phyloP scores from a whole-genome alignment of 2,797 vertebrate species.

The Anabacerthia variegaticeps region DNA sequence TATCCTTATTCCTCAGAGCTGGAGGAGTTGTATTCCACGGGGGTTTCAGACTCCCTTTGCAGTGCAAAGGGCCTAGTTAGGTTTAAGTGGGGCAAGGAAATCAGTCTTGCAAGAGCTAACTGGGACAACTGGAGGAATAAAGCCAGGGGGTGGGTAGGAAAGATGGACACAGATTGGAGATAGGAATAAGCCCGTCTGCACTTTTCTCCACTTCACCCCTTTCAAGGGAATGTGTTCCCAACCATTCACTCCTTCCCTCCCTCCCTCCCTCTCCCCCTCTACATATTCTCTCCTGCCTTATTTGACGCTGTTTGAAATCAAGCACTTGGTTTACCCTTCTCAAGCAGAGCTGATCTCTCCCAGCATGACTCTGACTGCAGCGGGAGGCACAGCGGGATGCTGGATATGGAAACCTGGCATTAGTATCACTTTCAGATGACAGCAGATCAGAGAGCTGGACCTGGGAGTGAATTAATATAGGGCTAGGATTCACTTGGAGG shows the following conservation, averaged over 20 bases:
- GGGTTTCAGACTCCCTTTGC: background rate
- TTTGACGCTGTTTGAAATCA: conserved; percentile 58
- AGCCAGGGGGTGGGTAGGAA: accelerated
- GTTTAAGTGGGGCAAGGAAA: background rate
- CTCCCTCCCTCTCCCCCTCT: background rate
- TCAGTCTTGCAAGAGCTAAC: background rate
- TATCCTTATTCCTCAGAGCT: background rate
- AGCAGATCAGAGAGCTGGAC: conserved; percentile 61
- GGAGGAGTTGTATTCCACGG: accelerated
- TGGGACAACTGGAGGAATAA: background rate
- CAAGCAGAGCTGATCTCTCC: conserved; percentile 36
- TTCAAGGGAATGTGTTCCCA: background rate
- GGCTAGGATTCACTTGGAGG: conserved; percentile 49
- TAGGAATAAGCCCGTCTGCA: background rate
- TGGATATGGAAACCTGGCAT: conserved; percentile 66
- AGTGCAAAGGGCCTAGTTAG: background rate
- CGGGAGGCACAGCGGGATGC: conserved; percentile 36
- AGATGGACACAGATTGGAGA: background rate
- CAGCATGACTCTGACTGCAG: conserved; percentile 47
- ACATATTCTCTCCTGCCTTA: background rate
- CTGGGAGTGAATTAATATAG: conserved; percentile 46
- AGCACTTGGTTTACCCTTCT: conserved; percentile 63
- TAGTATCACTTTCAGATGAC: conserved; percentile 61
- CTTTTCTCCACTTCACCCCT: background rate
- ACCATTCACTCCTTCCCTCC: background rate